Evolutionary conservation across 2,797 vertebrate genomes (phyloP).

Genomic region (Bucorvus abyssinicus): DNA sequence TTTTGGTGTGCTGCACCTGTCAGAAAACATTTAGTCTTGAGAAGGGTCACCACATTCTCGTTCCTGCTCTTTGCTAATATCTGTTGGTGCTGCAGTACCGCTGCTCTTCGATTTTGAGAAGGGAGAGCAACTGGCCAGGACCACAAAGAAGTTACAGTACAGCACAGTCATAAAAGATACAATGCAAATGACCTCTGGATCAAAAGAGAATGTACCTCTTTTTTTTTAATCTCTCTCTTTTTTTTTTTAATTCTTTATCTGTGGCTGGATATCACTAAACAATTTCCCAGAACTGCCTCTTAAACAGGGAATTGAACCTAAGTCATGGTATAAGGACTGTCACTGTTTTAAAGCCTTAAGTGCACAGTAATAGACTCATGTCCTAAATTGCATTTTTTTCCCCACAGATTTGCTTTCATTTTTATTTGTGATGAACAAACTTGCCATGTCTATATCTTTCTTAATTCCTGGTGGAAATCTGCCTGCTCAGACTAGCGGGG

Average conservation of each 20-base stretch:
- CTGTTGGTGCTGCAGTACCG: neutral
- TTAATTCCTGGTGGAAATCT: neutral
- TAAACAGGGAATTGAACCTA: neutral
- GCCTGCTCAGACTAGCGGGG: neutral
- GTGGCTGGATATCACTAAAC: neutral
- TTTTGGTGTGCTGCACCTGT: neutral
- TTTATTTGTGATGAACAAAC: neutral
- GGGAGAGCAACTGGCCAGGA: neutral
- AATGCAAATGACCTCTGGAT: neutral
- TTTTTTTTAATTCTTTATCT: neutral
- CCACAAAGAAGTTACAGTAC: neutral
- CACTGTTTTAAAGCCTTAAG: neutral
- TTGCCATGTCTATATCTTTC: neutral
- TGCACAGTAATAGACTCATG: neutral
- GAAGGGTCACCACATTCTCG: neutral
- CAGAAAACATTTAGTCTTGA: neutral
- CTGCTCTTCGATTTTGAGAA: neutral
- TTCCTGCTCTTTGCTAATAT: neutral
- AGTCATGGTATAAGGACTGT: neutral
- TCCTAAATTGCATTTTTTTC: accelerated
- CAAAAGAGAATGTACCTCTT: neutral
- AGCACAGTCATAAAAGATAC: neutral
- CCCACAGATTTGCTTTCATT: neutral
- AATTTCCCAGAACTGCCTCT: neutral
- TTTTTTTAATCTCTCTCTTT: too few species aligned